Base-by-base conservation (phyloP, 2,797 vertebrate species). In the Sebastes paucispinis region DNA sequence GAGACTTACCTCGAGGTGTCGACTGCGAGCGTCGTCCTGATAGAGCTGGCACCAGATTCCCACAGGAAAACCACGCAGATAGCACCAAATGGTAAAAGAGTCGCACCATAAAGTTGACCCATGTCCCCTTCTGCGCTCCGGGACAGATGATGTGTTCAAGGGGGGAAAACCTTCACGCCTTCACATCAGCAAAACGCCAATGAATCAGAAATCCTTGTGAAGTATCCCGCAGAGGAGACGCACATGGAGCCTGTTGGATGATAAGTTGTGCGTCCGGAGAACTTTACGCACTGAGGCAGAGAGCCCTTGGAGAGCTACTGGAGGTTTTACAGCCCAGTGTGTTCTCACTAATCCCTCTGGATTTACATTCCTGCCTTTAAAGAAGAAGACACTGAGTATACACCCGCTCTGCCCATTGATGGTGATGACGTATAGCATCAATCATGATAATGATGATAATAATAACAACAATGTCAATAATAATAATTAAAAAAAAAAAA, bases 301-400 rank as follows among this genome's bases (percentile, higher is more conserved):
- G 90, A 93, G 84, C 92, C 86, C 91, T 87, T 81, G 77, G 84
- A 90, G 91, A 91, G 90, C 84, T 79, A 67, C 79, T 88, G 92
- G 78, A 69, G 88, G 69, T 20, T 91, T 92, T 85, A 80, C 87
- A 89, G 78, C 90, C 79, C 86, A 71, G 69, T 73, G 87, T 86
- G 88, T 63, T 75, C 80, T 34, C 88, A 70, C 90, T 94, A 90
- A 92, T 93, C 89, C 90, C 88, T 25, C 66, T 82, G 92, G 91
- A 91, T 92, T 92, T 93, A 91, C 90, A 94, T 92, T 93, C 93
- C 92, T 90, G 87, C 86, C 85, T 89, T 88, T 73, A 87, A 91
- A 83, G 84, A 88, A 81, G 80, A 88, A 81, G 80, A 87, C 72
- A 79, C 58, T 34, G 18, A 63, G 76, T 8, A 36, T 12, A 27